phyloP scores from a whole-genome alignment of 2,888 invertebrate species.

The Tortrix viridana region DNA sequence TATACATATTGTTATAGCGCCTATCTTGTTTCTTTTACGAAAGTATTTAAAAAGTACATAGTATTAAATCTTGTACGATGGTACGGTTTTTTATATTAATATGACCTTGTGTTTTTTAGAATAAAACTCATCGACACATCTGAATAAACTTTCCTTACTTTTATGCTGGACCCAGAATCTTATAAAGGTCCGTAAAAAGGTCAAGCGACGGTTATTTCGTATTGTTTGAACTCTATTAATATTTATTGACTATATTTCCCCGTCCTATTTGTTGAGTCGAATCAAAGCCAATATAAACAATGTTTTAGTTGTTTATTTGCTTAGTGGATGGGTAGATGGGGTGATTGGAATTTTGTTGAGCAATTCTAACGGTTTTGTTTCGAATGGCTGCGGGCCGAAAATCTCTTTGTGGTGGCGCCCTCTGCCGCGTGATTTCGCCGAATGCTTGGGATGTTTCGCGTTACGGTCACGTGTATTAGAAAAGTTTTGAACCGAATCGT shows the following conservation, averaged over 20 bases:
- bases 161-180: neutral
- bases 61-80: no score
- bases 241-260: conserved; percentile 21
- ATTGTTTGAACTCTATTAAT: conserved; percentile 16
- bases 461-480: conserved; percentile 26
- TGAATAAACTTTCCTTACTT: conserved; percentile 1
- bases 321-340: conserved; percentile 32
- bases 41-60: no score
- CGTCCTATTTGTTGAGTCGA: conserved; percentile 15
- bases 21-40: no score
- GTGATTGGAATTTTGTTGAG: conserved; percentile 39
- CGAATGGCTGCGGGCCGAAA: conserved; percentile 35
- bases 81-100: no score
- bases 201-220: conserved; percentile 13
- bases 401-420: conserved; percentile 39
- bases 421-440: conserved; percentile 22
- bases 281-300: conserved; percentile 34
- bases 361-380: conserved; percentile 38
- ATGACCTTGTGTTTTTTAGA: no score
- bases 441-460: conserved; percentile 23
- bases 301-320: conserved; percentile 39
- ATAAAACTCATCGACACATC: no score
- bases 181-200: conserved; percentile 12
- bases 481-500: conserved; percentile 19
- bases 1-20: no score